phyloP scores from a whole-genome alignment of 2,797 vertebrate genomes.

The Coregonus sp. region DNA sequence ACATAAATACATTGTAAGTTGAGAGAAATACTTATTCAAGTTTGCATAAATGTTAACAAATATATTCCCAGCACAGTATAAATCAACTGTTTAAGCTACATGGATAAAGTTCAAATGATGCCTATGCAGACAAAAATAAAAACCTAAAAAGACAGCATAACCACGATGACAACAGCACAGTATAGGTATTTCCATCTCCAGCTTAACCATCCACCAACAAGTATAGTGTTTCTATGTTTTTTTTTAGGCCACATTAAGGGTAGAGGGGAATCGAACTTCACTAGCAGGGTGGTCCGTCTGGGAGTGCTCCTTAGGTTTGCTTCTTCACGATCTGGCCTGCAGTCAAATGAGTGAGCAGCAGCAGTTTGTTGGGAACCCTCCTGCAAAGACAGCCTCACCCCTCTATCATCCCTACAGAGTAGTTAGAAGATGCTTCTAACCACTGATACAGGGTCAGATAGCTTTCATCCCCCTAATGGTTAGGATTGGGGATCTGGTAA shows the following conservation, averaged over 20 bases:
- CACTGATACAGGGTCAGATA: background rate
- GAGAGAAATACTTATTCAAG: slow-evolving; percentile 60
- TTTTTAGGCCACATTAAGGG: background rate
- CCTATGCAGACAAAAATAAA: background rate
- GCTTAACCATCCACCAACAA: background rate
- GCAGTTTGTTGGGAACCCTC: background rate
- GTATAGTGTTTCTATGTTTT: background rate
- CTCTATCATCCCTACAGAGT: background rate
- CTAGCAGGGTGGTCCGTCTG: no score
- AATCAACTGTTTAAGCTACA: slow-evolving; percentile 9
- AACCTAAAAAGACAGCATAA: slow-evolving; percentile 9
- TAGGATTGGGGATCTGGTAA: background rate
- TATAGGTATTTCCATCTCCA: background rate
- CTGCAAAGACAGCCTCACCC: background rate
- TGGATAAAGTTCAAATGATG: background rate
- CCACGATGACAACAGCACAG: background rate
- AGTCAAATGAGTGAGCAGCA: background rate
- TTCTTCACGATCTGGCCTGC: background rate
- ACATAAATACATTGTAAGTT: slow-evolving; percentile 48
- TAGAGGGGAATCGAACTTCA: background rate
- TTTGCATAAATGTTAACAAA: slow-evolving; percentile 42
- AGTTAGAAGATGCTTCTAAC: background rate
- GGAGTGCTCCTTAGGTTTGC: background rate
- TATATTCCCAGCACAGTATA: slow-evolving; percentile 40
- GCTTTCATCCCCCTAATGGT: background rate